Evolutionary conservation across 2,113 vertebrate species (phyloP).

Genomic region (Pomatorhinus ruficollis): DNA sequence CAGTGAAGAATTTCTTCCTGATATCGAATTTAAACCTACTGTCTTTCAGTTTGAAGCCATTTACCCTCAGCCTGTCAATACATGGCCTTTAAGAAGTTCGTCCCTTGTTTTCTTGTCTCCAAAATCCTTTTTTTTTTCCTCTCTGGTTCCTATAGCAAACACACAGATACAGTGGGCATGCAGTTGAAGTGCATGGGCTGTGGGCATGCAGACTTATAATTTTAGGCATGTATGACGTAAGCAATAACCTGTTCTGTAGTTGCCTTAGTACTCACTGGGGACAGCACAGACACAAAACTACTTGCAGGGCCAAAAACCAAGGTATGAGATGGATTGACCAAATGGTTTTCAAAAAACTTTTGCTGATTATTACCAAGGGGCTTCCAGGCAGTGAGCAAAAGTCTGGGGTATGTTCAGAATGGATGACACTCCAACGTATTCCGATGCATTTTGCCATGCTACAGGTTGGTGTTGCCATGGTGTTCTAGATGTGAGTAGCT

Average conservation of each 20-base stretch:
- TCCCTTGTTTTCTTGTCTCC: background rate
- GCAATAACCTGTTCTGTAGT: background rate
- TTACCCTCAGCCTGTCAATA: no score
- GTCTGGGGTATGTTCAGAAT: background rate
- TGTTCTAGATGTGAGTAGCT: background rate
- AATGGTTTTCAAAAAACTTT: background rate
- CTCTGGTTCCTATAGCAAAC: background rate
- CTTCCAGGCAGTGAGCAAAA: background rate
- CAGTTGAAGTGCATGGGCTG: fast-evolving
- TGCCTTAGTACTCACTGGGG: background rate
- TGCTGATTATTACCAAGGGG: fast-evolving
- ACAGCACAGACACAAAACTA: background rate
- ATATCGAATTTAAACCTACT: background rate
- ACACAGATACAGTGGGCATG: background rate
- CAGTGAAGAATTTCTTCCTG: background rate
- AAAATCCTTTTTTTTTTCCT: background rate
- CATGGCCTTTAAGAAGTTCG: background rate
- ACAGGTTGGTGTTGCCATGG: background rate
- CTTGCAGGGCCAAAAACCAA: background rate
- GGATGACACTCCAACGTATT: background rate
- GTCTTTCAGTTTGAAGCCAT: background rate
- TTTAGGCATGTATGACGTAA: background rate
- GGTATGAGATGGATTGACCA: background rate
- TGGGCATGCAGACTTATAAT: background rate
- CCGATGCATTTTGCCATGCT: background rate